A percentile compares a stretch with the other conserved stretches of the same genome.
These are phyloP conservation scores for Psilopsiagon aurifrons DNA, from an alignment of 2,113 vertebrate species.

Conservation along the genomic window DNA sequence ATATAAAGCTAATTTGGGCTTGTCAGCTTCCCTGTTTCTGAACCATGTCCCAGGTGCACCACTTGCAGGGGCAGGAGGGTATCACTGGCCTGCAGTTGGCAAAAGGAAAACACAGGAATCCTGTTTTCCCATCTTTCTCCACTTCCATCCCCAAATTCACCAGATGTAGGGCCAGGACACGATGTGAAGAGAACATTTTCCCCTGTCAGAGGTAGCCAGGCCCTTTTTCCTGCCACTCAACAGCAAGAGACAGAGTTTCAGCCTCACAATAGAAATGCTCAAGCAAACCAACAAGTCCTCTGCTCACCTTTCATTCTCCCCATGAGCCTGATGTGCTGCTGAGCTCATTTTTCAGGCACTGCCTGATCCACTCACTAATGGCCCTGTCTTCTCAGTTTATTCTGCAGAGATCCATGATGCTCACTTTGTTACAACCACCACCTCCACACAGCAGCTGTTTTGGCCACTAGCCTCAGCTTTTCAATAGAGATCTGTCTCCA, in stretches of 20 bases:
- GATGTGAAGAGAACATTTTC: accelerated
- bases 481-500: accelerated
- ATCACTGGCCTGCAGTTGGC: neutral
- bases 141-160: too few relatives aligned
- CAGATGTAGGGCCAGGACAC: neutral
- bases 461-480: neutral
- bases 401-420: neutral
- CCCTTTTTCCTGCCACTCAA: accelerated
- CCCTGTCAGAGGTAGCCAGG: accelerated
- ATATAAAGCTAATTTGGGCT: accelerated
- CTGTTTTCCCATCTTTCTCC: neutral
- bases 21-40: accelerated
- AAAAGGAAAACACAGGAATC: neutral
- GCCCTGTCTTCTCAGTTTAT: neutral
- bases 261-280: neutral
- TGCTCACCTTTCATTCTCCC: neutral
- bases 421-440: neutral
- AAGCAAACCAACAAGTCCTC: neutral
- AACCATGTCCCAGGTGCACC: neutral
- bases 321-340: accelerated
- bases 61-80: neutral
- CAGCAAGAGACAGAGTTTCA: neutral
- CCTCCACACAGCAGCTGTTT: neutral
- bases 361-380: accelerated
- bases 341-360: neutral